A percentile compares a stretch with the other conserved stretches of the same genome.
phyloP scores from a whole-genome alignment of 1,140 invertebrate genomes.

The Caenorhabditis brenneri region DNA sequence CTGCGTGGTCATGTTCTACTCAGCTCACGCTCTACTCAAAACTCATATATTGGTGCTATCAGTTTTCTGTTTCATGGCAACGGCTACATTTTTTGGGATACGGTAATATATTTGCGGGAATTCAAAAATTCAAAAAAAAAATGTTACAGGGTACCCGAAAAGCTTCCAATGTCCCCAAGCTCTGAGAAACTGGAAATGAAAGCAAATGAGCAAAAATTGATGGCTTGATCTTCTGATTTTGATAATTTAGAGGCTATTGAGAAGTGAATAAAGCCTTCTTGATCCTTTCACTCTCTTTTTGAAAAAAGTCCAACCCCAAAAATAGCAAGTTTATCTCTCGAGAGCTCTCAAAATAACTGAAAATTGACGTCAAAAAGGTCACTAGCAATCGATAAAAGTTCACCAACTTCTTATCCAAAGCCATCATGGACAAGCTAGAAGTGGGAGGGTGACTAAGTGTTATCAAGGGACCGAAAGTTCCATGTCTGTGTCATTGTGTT shows the following conservation, averaged over 20 bases:
- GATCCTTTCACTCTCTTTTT: too few relatives aligned
- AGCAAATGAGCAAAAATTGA: background rate
- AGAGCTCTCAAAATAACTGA: too few relatives aligned
- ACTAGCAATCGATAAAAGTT: too few relatives aligned
- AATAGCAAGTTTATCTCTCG: too few relatives aligned
- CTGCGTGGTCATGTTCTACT: slow-evolving; percentile 23
- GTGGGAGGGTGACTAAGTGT: too few relatives aligned
- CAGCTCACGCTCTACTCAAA: background rate
- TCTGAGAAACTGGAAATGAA: background rate
- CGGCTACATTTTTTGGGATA: slow-evolving; percentile 16
- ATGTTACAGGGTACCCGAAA: slow-evolving; percentile 20
- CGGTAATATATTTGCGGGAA: background rate
- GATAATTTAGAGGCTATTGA: background rate
- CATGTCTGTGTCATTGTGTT: too few relatives aligned
- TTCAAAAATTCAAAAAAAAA: background rate
- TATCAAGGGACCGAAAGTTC: too few relatives aligned
- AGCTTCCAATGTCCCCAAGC: background rate
- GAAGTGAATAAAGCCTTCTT: too few relatives aligned
- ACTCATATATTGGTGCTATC: background rate
- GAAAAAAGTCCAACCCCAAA: too few relatives aligned
- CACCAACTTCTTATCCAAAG: too few relatives aligned
- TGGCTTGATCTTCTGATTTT: background rate
- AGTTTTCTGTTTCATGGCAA: background rate
- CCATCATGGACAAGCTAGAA: too few relatives aligned
- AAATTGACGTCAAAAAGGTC: too few relatives aligned